Percentiles rank a stretch among this genome's conserved stretches.
Evolutionary conservation across 2,113 vertebrate species (phyloP).

Genomic region (Perca flavescens): DNA sequence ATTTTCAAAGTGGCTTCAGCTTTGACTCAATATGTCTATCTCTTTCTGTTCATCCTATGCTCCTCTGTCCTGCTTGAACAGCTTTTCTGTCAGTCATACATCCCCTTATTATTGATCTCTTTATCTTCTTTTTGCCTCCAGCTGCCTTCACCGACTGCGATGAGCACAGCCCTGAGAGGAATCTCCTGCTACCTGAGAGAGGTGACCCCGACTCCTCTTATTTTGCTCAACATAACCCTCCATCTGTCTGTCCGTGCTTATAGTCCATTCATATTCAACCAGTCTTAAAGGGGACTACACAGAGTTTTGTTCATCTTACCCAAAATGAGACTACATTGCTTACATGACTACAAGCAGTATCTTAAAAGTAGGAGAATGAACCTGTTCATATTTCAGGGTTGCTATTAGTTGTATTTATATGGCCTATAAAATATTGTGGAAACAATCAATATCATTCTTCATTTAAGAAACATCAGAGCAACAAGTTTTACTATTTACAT

Average conservation of each 20-base stretch:
- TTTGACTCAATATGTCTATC: not conserved
- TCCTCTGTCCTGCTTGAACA: not conserved
- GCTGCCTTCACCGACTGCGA: slow-evolving; percentile 91
- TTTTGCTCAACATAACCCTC: slow-evolving; percentile 6
- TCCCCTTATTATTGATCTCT: slow-evolving; percentile 9
- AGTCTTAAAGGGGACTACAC: not conserved
- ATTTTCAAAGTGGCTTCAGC: slow-evolving; percentile 64
- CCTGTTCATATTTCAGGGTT: not conserved
- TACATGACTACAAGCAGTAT: not conserved
- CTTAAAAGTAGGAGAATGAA: not conserved
- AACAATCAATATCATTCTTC: not conserved
- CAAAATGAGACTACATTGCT: not conserved
- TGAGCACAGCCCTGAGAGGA: slow-evolving; percentile 89
- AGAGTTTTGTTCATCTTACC: not conserved
- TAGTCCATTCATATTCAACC: not conserved
- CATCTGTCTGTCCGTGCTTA: slow-evolving; percentile 11
- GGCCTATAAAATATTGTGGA: not conserved
- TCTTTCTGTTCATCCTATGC: not conserved
- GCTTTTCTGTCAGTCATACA: slow-evolving; percentile 17
- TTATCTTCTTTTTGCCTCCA: slow-evolving; percentile 56
- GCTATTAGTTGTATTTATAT: not conserved
- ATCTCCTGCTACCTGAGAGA: slow-evolving; percentile 94
- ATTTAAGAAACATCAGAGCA: not conserved
- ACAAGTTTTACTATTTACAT: not conserved
- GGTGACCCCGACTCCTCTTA: slow-evolving; percentile 75